Conservation (phyloP, 2,888 invertebrate genomes). For the Ommatoiulus sabulosus region DNA sequence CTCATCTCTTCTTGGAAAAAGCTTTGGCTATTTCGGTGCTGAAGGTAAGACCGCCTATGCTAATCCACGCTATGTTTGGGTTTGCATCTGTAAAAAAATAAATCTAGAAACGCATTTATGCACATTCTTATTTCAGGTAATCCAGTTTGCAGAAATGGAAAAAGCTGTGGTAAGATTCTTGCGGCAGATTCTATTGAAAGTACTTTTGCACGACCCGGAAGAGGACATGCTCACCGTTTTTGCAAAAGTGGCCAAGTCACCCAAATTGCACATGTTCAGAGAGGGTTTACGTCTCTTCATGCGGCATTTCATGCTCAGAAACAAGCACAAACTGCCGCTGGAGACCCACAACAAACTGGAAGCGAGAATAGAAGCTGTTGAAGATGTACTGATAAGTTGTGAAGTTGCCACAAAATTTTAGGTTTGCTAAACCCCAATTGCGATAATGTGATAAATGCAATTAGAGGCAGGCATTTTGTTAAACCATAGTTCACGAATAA, state of each 20-base stretch:
- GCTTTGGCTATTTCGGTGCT: conserved; percentile 84
- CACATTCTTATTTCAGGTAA: conserved; percentile 72
- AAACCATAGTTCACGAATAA: not conserved
- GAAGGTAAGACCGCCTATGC: conserved; percentile 74
- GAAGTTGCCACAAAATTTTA: conserved; percentile 20
- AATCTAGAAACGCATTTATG: not conserved
- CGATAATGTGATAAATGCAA: not conserved
- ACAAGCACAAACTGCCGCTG: conserved; percentile 62
- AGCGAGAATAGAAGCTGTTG: conserved; percentile 9
- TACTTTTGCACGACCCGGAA: conserved; percentile 78
- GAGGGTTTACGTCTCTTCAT: conserved; percentile 88
- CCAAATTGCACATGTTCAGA: conserved; percentile 82
- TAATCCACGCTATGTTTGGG: not conserved
- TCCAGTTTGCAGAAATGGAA: conserved; percentile 87
- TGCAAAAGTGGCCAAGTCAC: conserved; percentile 77
- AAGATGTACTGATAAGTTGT: not conserved
- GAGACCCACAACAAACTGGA: conserved; percentile 47
- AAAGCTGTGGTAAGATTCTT: conserved; percentile 83
- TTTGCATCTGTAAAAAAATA: not conserved
- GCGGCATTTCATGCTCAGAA: conserved; percentile 82
- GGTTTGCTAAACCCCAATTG: not conserved
- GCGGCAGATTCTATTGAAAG: conserved; percentile 79
- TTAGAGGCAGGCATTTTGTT: not conserved
- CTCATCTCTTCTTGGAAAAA: conserved; percentile 82
- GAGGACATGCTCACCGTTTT: conserved; percentile 76